Conservation (phyloP, 1,140 invertebrate species). For the Pachyrhynchus sulphureomaculatus region DNA sequence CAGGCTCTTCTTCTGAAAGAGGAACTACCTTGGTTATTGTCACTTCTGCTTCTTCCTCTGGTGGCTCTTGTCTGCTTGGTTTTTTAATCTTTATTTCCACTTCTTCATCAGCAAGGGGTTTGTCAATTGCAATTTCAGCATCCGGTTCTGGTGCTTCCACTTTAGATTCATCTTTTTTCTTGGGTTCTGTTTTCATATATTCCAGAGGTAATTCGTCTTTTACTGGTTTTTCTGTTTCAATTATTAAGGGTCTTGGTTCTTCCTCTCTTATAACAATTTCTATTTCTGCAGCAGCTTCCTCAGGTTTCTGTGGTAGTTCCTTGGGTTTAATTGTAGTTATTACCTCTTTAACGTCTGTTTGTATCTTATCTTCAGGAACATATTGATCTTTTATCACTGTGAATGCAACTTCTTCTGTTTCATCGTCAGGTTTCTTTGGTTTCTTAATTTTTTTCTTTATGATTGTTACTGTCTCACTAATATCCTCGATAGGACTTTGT, state of each 20-base stretch:
- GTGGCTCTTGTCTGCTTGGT: slow-evolving; percentile 41
- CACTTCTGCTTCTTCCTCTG: slow-evolving; percentile 35
- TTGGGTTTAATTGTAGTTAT: slow-evolving; percentile 26
- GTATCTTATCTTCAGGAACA: slow-evolving; percentile 2
- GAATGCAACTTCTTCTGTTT: slow-evolving; percentile 54
- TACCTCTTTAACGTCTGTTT: slow-evolving; percentile 32
- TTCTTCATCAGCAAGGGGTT: slow-evolving; percentile 57
- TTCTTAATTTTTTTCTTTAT: slow-evolving; percentile 50
- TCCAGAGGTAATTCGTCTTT: no score
- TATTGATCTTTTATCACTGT: slow-evolving; percentile 52
- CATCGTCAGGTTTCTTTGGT: slow-evolving; percentile 41
- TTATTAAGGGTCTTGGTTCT: slow-evolving; percentile 36
- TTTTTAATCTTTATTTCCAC: slow-evolving; percentile 44
- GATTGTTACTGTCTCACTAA: slow-evolving; percentile 26
- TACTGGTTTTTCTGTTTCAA: slow-evolving; percentile 30
- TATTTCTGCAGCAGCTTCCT: slow-evolving; percentile 3
- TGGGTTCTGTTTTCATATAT: no score
- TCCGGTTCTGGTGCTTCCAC: slow-evolving; percentile 41
- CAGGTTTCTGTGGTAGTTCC: slow-evolving; percentile 41
- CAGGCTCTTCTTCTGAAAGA: slow-evolving; percentile 14
- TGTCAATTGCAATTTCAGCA: slow-evolving; percentile 43
- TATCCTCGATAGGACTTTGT: slow-evolving; percentile 36
- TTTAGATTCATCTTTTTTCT: slow-evolving; percentile 30
- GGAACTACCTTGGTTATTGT: slow-evolving; percentile 33
- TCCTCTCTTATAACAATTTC: slow-evolving; percentile 26